Evolutionary conservation across 2,797 vertebrate species (phyloP).

Genomic region (Aeoliscus strigatus): DNA sequence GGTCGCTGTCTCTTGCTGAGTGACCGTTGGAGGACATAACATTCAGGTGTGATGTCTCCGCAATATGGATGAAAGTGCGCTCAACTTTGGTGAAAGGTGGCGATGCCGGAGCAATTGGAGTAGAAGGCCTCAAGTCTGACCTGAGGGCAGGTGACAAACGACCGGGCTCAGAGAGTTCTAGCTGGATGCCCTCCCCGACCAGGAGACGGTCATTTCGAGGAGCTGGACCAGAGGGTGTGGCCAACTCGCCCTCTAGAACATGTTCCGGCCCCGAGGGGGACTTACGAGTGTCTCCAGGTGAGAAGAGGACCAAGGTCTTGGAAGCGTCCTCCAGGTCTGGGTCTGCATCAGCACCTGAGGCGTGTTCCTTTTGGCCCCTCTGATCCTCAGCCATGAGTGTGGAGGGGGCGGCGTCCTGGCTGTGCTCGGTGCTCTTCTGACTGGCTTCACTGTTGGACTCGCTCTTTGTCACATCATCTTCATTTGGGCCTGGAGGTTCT

Average conservation of each 20-base stretch:
- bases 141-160: conserved; percentile 85
- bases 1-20: conserved; percentile 64
- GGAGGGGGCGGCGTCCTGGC: conserved; percentile 83
- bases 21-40: conserved; percentile 83
- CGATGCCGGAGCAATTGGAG: conserved; percentile 72
- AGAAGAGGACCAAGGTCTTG: conserved; percentile 94
- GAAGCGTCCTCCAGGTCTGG: conserved; percentile 93
- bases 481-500: conserved; percentile 68
- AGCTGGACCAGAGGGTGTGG: conserved; percentile 75
- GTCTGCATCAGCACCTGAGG: conserved; percentile 85
- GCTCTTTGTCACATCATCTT: conserved; percentile 75
- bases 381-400: conserved; percentile 92
- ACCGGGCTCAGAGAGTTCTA: conserved; percentile 70
- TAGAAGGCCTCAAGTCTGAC: conserved; percentile 81
- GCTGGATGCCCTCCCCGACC: conserved; percentile 69
- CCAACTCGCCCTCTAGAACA: conserved; percentile 79
- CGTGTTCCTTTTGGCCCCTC: conserved; percentile 78
- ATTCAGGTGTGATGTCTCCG: conserved; percentile 93
- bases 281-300: conserved; percentile 91
- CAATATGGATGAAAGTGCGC: conserved; percentile 93
- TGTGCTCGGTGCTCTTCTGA: conserved; percentile 87
- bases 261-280: conserved; percentile 82
- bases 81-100: conserved; percentile 97
- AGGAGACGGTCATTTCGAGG: conserved; percentile 80
- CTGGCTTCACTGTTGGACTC: conserved; percentile 88